These are phyloP conservation scores for Polia nebulosa DNA, from an alignment of 2,888 invertebrate species.

Conservation along the genomic window DNA sequence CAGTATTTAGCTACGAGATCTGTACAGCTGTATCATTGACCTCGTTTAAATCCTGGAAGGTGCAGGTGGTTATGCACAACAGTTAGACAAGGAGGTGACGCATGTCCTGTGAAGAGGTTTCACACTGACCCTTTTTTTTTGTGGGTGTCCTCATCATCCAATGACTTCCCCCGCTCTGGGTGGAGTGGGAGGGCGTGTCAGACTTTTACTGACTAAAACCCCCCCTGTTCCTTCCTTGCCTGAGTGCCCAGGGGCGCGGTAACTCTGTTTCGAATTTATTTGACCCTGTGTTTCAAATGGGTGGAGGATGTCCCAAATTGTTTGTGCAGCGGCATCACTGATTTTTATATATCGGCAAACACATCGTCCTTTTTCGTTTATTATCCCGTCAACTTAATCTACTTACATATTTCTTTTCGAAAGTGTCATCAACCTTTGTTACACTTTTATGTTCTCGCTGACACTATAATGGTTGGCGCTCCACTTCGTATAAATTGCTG, in stretches of 20 bases:
- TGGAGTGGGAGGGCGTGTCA: too few relatives aligned
- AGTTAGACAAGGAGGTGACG: neutral
- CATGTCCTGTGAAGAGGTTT: neutral
- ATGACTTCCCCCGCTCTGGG: too few relatives aligned
- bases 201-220: too few relatives aligned
- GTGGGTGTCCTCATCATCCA: too few relatives aligned
- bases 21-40: neutral
- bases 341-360: neutral
- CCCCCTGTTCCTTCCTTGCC: too few relatives aligned
- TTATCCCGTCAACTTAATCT: conserved; percentile 22
- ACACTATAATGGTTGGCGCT: conserved; percentile 7
- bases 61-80: neutral
- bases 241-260: too few relatives aligned
- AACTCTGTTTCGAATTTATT: too few relatives aligned
- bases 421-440: conserved; percentile 30
- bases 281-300: too few relatives aligned
- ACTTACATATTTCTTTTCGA: conserved; percentile 11
- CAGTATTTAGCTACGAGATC: neutral
- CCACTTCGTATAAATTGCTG: conserved; percentile 36
- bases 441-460: conserved; percentile 24
- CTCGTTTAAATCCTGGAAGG: neutral
- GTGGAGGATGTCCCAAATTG: neutral
- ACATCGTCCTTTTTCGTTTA: neutral
- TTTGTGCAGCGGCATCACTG: neutral
- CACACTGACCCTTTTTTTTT: neutral